Conservation (phyloP, 2,797 vertebrate genomes). For the Tympanoctomys barrerae region DNA sequence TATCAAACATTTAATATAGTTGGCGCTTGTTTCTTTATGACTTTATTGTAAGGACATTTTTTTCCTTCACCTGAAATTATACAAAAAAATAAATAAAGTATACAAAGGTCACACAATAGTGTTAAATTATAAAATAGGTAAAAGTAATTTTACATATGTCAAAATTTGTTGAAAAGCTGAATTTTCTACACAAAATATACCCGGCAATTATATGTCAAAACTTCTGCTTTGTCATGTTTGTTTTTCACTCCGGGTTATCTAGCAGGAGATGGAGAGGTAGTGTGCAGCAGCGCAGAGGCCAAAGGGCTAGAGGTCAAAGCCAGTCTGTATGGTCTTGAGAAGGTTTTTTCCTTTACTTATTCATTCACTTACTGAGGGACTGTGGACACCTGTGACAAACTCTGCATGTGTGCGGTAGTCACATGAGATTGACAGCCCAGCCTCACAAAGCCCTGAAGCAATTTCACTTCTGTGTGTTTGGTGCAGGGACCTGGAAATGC, state of each 20-base stretch:
- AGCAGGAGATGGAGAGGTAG: neutral
- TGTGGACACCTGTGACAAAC: neutral
- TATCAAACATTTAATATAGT: constrained; percentile 19
- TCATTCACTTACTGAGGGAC: neutral
- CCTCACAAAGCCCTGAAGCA: neutral
- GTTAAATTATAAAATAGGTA: neutral
- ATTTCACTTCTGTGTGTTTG: neutral
- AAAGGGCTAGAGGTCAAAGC: neutral
- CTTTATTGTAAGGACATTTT: constrained; percentile 41
- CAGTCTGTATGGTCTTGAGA: neutral
- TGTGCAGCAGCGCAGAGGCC: neutral
- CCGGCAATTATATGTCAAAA: neutral
- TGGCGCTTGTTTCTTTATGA: neutral
- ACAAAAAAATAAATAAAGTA: neutral
- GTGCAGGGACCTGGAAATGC: neutral
- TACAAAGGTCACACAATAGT: neutral
- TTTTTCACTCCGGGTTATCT: constrained; percentile 4
- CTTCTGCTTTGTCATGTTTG: neutral
- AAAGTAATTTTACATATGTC: neutral
- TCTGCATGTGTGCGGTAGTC: neutral
- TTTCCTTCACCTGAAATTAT: neutral
- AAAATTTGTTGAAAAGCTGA: neutral
- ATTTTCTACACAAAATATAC: constrained; percentile 44
- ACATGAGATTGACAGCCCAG: neutral
- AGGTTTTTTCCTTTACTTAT: neutral